Evolutionary conservation across 2,888 invertebrate genomes (phyloP).

Genomic region (Melipona bicolor): DNA sequence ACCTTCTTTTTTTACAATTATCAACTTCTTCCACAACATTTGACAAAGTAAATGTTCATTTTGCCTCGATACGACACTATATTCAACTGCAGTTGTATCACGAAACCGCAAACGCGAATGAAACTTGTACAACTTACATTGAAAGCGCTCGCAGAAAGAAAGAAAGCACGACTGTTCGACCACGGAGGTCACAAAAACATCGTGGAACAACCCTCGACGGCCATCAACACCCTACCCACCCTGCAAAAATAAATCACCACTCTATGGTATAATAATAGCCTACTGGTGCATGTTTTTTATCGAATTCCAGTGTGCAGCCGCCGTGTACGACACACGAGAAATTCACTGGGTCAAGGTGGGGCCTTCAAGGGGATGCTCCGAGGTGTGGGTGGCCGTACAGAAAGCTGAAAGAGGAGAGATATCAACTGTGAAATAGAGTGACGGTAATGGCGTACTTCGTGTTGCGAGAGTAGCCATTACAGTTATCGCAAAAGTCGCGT

Average conservation of each 20-base stretch:
- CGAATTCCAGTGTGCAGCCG: conserved; percentile 15
- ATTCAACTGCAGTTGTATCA: too few relatives aligned
- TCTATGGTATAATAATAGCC: conserved; percentile 35
- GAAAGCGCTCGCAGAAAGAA: not conserved
- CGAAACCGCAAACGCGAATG: too few relatives aligned
- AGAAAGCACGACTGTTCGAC: not conserved
- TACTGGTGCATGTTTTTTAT: conserved; percentile 50
- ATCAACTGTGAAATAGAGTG: conserved; percentile 75
- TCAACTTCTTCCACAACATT: too few relatives aligned
- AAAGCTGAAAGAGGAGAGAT: conserved; percentile 62
- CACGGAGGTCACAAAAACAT: not conserved
- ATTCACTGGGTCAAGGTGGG: conserved; percentile 70
- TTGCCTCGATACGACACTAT: too few relatives aligned
- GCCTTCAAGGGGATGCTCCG: conserved; percentile 33
- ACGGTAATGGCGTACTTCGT: conserved; percentile 75
- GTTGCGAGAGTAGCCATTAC: conserved; percentile 76
- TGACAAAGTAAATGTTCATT: too few relatives aligned
- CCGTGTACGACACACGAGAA: conserved; percentile 30
- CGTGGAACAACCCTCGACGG: not conserved
- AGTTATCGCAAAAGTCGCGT: conserved; percentile 75
- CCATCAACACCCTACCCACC: not conserved
- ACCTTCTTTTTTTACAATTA: too few relatives aligned
- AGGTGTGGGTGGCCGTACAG: conserved; percentile 23
- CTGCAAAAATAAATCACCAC: conserved; percentile 44
- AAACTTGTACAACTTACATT: too few relatives aligned